Evolutionary conservation across 2,888 invertebrate species (phyloP), one percentile per base, ranked within the genome.

Genomic region (Drosophila subquinaria): DNA sequence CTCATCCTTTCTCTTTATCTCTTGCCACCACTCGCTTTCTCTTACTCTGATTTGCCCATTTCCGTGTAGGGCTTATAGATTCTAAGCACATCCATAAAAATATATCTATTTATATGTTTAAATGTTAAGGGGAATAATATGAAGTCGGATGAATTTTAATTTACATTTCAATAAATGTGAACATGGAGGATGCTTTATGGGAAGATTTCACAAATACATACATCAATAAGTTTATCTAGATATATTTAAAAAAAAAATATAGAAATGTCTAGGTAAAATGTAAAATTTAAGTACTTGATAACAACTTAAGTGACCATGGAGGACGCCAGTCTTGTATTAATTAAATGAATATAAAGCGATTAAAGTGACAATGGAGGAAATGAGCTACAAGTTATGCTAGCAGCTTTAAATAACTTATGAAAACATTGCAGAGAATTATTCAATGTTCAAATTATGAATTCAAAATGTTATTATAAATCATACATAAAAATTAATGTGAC

Each of bases 11-110:
- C 47, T 40, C 20, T 51, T 35, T 0, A 23, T 4, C 4, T 23
- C 23, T 23, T 23, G 23, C 38, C 33, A 15, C n/a, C 17, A 40
- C 36, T 63, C 27, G 2, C 48, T 38, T 15, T 30, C 60, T 43
- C 45, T 52, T n/a, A 17, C 33, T n/a, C 38, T 40, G 1, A 13
- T 30, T 47, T 17, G 33, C 23, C 35, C 15, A 20, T 5, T 15
- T 30, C 36, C n/a, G 20, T 13, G 30, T 13, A 30, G 43, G 10
- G 20, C 23, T 53, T 10, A 53, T 30, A 38, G 27, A 35, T 57
- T 48, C 33, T 20, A n/a, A 42, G 57, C 43, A 63, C 10, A 63
- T 17, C 13, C 15, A 8, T 38, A 11, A 6, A 45, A 23, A 33
- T 17, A 33, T 33, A 17, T 33, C 8, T 9, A 13, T 36, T 4